Conservation (phyloP, 2,888 invertebrate genomes). For the Thecocarcelia acutangulata region DNA sequence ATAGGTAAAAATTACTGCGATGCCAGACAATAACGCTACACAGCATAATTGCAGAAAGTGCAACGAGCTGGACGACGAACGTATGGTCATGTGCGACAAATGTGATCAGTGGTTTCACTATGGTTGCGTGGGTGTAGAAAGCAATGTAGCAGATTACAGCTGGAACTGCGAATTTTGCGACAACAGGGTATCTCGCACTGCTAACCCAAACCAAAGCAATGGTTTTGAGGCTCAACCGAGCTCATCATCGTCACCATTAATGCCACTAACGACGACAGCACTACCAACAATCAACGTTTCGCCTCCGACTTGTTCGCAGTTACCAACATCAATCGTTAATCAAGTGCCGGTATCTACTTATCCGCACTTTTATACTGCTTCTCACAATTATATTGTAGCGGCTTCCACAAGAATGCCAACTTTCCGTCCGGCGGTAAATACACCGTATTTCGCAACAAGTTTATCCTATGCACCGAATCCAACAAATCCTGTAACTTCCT, state of each 20-base stretch:
- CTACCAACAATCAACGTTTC: background rate
- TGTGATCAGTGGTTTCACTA: too few species aligned
- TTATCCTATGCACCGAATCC: background rate
- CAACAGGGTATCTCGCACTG: too few species aligned
- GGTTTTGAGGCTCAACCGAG: constrained; percentile 13
- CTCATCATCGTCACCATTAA: constrained; percentile 40
- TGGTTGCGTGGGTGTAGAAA: too few species aligned
- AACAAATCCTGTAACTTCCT: too few species aligned
- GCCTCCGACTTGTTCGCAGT: background rate
- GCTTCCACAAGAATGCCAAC: background rate
- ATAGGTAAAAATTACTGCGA: too few species aligned
- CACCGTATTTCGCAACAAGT: background rate
- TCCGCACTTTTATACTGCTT: background rate
- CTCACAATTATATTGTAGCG: too few species aligned
- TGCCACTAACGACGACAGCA: background rate
- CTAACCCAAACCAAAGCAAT: background rate
- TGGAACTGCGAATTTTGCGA: constrained; percentile 36
- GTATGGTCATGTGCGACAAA: too few species aligned
- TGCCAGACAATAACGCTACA: too few species aligned
- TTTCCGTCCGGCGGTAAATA: background rate
- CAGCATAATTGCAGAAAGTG: too few species aligned
- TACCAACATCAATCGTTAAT: too few species aligned
- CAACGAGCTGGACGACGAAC: too few species aligned
- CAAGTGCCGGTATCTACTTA: background rate
- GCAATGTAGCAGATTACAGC: too few species aligned